A percentile compares a stretch with the other conserved stretches of the same genome.
These are phyloP conservation scores for Parazoanthus swiftii DNA, from an alignment of 92 coral and sea anemone genomes.

Conservation along the genomic window DNA sequence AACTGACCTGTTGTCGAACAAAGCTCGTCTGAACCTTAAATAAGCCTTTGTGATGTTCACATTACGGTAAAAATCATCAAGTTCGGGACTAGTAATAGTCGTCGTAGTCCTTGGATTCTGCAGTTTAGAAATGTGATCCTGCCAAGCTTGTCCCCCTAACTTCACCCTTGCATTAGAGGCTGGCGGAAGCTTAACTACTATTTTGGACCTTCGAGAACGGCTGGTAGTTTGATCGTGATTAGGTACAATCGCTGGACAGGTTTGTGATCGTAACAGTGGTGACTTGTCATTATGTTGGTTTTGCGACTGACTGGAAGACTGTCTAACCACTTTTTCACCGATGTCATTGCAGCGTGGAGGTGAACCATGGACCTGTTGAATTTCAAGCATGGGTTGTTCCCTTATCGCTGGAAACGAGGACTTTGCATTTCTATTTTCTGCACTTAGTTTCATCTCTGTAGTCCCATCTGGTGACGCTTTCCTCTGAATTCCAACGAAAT, in stretches of 20 bases:
- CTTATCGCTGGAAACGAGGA: slow-evolving; percentile 1
- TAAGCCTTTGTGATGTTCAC: slow-evolving; percentile 13
- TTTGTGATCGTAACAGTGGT: slow-evolving; percentile 27
- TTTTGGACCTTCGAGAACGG: not conserved
- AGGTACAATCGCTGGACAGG: slow-evolving; percentile 15
- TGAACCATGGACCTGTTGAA: not conserved
- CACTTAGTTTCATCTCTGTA: not conserved
- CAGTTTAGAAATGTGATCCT: not conserved
- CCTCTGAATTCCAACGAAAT: not conserved
- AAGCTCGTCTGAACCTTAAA: slow-evolving; percentile 7
- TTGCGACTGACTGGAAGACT: not conserved
- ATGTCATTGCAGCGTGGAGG: not conserved
- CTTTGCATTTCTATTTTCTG: not conserved
- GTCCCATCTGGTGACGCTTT: not conserved
- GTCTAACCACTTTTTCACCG: not conserved
- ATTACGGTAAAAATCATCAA: not conserved
- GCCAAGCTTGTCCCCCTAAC: slow-evolving; percentile 33
- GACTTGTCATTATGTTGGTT: not conserved
- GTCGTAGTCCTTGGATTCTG: not conserved
- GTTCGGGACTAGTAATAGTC: not conserved
- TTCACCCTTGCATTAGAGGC: slow-evolving; percentile 9
- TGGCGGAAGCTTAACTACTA: slow-evolving; percentile 27
- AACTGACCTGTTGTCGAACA: slow-evolving; percentile 21
- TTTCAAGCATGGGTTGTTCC: not conserved
- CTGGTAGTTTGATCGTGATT: not conserved